Percentiles rank a stretch among this genome's conserved stretches.
phyloP scores from a whole-genome alignment of 2,113 vertebrate species.

The Hepsetus odoe region DNA sequence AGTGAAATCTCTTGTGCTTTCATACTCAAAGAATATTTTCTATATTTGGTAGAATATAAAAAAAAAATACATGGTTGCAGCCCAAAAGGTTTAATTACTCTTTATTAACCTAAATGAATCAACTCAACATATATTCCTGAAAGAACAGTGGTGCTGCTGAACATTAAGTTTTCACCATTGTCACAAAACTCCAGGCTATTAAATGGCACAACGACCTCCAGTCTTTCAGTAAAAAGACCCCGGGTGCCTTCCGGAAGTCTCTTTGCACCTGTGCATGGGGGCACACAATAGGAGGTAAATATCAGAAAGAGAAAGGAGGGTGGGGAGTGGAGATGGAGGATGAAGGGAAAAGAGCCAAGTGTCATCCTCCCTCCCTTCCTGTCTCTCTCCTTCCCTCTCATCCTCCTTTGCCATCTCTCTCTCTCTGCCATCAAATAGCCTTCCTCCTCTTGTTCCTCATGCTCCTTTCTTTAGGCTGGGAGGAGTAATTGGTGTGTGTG shows the following conservation, averaged over 20 bases:
- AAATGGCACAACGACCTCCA: slow-evolving; percentile 13
- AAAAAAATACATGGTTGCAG: too few species aligned
- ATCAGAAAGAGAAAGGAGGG: slow-evolving; percentile 34
- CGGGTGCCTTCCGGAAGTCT: slow-evolving; percentile 37
- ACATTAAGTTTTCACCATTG: not conserved
- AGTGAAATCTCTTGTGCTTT: too few species aligned
- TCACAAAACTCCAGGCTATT: not conserved
- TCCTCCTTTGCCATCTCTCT: slow-evolving; percentile 46
- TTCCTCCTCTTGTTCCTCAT: slow-evolving; percentile 56
- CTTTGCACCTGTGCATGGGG: slow-evolving; percentile 61
- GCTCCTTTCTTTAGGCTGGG: slow-evolving; percentile 53
- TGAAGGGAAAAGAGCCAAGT: slow-evolving; percentile 47
- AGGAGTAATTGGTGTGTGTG: slow-evolving; percentile 68
- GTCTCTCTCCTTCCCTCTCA: slow-evolving; percentile 25
- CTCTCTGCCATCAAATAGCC: slow-evolving; percentile 60
- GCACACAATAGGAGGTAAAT: slow-evolving; percentile 47
- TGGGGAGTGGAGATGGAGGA: slow-evolving; percentile 46
- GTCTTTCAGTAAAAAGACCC: slow-evolving; percentile 35
- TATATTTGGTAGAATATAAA: too few species aligned
- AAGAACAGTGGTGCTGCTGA: too few species aligned
- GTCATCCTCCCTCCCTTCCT: slow-evolving; percentile 51
- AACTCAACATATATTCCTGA: too few species aligned
- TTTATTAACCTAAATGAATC: too few species aligned
- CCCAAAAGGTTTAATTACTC: too few species aligned
- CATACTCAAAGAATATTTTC: too few species aligned